These are phyloP conservation scores for Spinus olivaceus DNA, from an alignment of 2,797 vertebrate species.

Conservation along the genomic window DNA sequence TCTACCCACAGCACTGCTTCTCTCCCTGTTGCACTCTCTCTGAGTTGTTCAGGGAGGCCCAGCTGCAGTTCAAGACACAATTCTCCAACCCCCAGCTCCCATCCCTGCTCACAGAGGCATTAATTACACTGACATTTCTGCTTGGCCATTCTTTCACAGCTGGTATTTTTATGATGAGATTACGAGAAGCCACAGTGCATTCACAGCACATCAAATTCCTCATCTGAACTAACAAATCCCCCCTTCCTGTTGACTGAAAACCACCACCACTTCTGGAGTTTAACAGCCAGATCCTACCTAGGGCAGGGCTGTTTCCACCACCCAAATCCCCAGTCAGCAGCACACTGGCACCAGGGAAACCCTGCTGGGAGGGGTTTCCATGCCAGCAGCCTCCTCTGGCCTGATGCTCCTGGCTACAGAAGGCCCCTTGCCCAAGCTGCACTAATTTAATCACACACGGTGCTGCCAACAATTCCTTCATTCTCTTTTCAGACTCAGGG, in stretches of 20 bases:
- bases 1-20: neutral
- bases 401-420: neutral
- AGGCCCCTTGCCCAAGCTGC: neutral
- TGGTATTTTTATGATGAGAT: neutral
- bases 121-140: neutral
- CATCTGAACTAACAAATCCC: neutral
- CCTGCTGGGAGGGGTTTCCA: neutral
- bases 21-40: neutral
- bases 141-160: neutral
- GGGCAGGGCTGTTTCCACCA: neutral
- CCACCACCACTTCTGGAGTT: neutral
- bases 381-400: conserved; percentile 20
- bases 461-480: neutral
- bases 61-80: neutral
- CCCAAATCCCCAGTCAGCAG: neutral
- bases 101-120: neutral
- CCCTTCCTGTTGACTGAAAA: neutral
- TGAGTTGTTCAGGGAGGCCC: accelerated
- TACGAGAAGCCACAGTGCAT: neutral
- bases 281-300: neutral
- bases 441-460: neutral
- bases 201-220: neutral
- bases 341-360: neutral
- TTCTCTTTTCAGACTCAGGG: neutral
- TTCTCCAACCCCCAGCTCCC: neutral